Conservation (phyloP, 2,888 invertebrate genomes). For the Meghimatium bilineatum region DNA sequence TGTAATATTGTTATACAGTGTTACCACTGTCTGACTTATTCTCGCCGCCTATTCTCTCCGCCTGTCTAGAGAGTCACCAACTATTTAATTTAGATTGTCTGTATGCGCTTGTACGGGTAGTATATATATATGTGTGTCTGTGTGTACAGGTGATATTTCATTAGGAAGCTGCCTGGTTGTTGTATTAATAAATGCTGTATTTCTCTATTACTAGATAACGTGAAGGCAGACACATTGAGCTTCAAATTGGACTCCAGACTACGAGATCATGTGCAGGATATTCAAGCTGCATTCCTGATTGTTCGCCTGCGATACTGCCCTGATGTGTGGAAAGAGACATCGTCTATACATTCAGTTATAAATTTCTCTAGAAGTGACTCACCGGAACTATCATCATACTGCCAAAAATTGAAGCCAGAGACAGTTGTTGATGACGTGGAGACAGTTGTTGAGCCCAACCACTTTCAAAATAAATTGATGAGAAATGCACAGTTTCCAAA, state of each 20-base stretch:
- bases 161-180: no score
- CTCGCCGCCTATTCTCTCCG: no score
- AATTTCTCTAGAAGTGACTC: neutral
- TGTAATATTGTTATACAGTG: no score
- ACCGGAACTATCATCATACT: neutral
- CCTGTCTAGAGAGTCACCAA: no score
- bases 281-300: neutral
- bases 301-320: neutral
- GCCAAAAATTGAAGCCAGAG: neutral
- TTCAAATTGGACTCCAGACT: slow-evolving; percentile 5
- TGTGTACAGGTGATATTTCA: neutral
- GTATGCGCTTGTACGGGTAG: no score
- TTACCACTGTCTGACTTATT: no score
- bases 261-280: neutral
- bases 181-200: no score
- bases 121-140: neutral
- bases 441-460: no score
- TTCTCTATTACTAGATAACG: neutral
- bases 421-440: neutral
- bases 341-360: neutral
- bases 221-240: neutral
- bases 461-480: neutral
- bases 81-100: no score
- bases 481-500: neutral
- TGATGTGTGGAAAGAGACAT: neutral